phyloP scores from a whole-genome alignment of 2,113 vertebrate genomes.

The Phalacrocorax carbo region DNA sequence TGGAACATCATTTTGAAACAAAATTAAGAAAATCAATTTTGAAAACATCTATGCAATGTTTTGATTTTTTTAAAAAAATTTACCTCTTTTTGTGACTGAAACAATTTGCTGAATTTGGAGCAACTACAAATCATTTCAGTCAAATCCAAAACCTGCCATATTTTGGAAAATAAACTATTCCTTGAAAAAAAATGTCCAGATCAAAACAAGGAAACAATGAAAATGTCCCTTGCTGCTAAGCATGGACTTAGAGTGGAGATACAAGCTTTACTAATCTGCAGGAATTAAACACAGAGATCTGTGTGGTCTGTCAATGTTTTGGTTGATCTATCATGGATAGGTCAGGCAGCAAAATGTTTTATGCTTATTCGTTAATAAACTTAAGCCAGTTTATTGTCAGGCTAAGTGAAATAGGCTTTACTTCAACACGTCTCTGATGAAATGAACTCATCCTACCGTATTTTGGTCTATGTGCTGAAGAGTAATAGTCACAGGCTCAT shows the following conservation, averaged over 20 bases:
- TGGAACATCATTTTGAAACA: background rate
- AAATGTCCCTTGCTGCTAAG: background rate
- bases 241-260: background rate
- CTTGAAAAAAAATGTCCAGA: background rate
- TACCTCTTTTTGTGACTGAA: background rate
- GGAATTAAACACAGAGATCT: background rate
- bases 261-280: background rate
- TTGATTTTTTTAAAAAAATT: background rate
- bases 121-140: background rate
- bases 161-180: background rate
- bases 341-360: background rate
- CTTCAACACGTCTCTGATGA: background rate
- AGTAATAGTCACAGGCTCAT: conserved; percentile 76
- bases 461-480: conserved; percentile 73
- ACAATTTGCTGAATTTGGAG: background rate
- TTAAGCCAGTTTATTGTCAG: background rate
- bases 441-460: conserved; percentile 63
- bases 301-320: background rate
- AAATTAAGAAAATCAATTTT: background rate
- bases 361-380: background rate
- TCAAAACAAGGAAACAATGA: background rate
- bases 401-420: background rate
- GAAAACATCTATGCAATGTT: background rate
- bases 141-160: background rate
- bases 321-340: background rate